Evolutionary conservation across 30 jellyfish, hydroid and myxozoan genomes (phyloP).

Genomic region (Chrysaora quinquecirrha): DNA sequence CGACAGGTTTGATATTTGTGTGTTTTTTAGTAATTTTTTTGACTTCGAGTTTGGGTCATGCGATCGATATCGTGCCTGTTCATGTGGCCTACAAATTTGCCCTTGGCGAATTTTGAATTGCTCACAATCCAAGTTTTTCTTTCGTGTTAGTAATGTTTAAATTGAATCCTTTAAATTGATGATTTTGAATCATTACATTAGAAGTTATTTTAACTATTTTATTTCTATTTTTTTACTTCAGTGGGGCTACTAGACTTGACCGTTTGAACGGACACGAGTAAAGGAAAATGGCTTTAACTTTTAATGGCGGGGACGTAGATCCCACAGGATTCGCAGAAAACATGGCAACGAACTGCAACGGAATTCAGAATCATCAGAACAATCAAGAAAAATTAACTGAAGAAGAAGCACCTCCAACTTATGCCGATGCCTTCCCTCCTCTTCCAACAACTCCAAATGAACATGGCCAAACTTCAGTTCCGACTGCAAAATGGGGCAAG

Average conservation of each 20-base stretch:
- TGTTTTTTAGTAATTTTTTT: constrained; percentile 14
- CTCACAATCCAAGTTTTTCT: constrained; percentile 11
- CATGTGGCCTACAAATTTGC: constrained; percentile 67
- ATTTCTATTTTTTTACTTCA: constrained; percentile 9
- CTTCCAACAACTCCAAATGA: constrained; percentile 83
- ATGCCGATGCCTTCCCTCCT: constrained; percentile 99
- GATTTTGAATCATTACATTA: too few relatives aligned
- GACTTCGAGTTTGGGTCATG: too few relatives aligned
- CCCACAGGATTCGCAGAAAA: constrained; percentile 61
- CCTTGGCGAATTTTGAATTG: constrained; percentile 61
- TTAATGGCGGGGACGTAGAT: constrained; percentile 68
- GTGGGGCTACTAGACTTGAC: constrained; percentile 99
- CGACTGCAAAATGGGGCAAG: constrained; percentile 77
- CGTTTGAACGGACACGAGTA: constrained; percentile 95
- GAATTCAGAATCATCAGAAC: constrained; percentile 44
- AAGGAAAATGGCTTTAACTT: constrained; percentile 85
- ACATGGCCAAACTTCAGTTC: constrained; percentile 20
- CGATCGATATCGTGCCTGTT: constrained; percentile 50
- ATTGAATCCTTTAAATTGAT: too few relatives aligned
- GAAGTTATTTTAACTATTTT: too few relatives aligned
- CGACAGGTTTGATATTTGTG: constrained; percentile 65
- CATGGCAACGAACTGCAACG: constrained; percentile 55
- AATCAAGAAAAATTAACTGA: constrained; percentile 18
- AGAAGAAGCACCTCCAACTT: constrained; percentile 88
- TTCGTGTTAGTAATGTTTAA: background rate